phyloP scores from a whole-genome alignment of 53 echinoderm and acorn worm species.

The Zoroaster sp. region DNA sequence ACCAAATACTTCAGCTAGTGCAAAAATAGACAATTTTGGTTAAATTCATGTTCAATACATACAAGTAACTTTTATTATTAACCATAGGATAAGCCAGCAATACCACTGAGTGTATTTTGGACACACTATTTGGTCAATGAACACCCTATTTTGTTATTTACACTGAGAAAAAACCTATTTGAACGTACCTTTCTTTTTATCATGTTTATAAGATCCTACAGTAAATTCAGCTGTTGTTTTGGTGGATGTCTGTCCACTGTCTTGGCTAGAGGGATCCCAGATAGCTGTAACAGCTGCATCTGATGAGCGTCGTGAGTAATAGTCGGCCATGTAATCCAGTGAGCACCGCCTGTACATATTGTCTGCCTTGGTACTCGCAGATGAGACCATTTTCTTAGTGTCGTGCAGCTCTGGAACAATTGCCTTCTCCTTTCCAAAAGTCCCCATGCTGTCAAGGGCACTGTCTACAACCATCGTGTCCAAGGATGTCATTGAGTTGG shows the following conservation, averaged over 20 bases:
- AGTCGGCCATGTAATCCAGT: constrained; percentile 37
- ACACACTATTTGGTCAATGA: no score
- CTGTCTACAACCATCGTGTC: neutral
- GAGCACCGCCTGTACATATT: constrained; percentile 44
- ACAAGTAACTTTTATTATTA: no score
- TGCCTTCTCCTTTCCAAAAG: neutral
- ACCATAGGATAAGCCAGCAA: no score
- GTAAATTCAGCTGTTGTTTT: constrained; percentile 1
- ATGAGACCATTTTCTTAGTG: neutral
- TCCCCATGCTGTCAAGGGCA: neutral
- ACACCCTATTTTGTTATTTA: no score
- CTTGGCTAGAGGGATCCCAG: constrained; percentile 15
- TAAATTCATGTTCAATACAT: no score
- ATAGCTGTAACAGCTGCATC: constrained; percentile 29
- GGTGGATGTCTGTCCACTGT: neutral
- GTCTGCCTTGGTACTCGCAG: neutral
- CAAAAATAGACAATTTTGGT: neutral
- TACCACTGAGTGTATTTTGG: neutral
- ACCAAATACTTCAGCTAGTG: constrained; percentile 25
- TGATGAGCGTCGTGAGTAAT: constrained; percentile 14
- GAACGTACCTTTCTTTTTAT: neutral
- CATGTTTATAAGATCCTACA: neutral
- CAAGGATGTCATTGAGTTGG: constrained; percentile 48
- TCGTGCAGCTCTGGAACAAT: neutral
- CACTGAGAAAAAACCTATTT: no score